These are phyloP conservation scores for Daphoenositta chrysoptera DNA, from an alignment of 2,113 vertebrate species.

Conservation along the genomic window DNA sequence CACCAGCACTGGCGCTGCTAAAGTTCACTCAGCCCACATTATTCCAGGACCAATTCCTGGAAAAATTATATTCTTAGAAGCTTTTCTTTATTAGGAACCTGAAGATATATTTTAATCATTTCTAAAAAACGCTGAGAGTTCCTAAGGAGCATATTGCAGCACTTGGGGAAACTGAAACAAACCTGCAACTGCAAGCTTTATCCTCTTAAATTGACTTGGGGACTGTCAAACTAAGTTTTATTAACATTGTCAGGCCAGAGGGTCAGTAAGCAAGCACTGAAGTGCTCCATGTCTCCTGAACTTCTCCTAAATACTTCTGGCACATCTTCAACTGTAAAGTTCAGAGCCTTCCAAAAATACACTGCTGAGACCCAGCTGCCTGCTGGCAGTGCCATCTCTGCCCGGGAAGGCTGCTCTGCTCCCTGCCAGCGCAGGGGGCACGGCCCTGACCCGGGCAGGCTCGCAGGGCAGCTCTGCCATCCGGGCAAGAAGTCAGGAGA, in stretches of 20 bases:
- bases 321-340: neutral
- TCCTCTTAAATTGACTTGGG: neutral
- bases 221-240: neutral
- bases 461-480: neutral
- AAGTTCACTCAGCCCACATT: rapidly evolving
- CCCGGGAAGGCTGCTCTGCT: neutral
- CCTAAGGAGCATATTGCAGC: neutral
- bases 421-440: neutral
- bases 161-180: neutral
- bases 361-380: neutral
- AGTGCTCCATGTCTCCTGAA: neutral
- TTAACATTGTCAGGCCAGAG: neutral
- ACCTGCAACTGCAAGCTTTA: neutral
- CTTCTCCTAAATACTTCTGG: neutral
- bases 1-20: neutral
- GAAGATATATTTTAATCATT: neutral
- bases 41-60: neutral
- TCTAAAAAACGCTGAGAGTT: neutral
- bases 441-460: rapidly evolving
- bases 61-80: neutral
- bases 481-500: neutral
- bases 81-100: neutral
- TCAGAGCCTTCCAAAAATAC: slow-evolving; percentile 36
- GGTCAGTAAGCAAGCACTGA: neutral
- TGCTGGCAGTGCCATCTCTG: neutral